phyloP scores from a whole-genome alignment of 2,888 invertebrate genomes.

The Agrenia bidenticulata region DNA sequence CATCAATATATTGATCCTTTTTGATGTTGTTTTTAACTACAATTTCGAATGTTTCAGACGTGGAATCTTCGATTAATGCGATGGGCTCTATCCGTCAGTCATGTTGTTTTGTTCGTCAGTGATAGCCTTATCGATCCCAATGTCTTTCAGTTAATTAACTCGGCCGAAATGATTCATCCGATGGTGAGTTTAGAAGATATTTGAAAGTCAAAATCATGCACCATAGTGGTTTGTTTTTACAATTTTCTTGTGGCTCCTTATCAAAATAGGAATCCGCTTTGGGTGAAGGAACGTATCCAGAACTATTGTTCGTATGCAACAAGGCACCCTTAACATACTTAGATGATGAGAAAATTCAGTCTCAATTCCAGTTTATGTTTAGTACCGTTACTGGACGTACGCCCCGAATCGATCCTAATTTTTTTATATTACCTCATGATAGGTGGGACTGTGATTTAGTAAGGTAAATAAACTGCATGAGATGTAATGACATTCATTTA shows the following conservation, averaged over 20 bases:
- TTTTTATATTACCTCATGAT: conserved; percentile 39
- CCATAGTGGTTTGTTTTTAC: neutral
- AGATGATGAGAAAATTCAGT: conserved; percentile 25
- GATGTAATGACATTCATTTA: conserved; percentile 9
- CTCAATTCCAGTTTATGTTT: conserved; percentile 34
- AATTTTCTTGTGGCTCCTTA: conserved; percentile 1
- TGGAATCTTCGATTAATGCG: conserved; percentile 49
- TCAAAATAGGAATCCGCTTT: conserved; percentile 43
- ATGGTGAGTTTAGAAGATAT: conserved; percentile 38
- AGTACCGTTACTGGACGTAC: conserved; percentile 37
- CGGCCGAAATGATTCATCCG: conserved; percentile 47
- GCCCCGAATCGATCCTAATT: conserved; percentile 39
- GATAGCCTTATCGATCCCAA: conserved; percentile 46
- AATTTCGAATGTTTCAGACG: conserved; percentile 28
- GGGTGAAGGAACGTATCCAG: conserved; percentile 46
- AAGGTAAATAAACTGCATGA: conserved; percentile 8
- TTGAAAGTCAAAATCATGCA: no score
- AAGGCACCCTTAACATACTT: conserved; percentile 40
- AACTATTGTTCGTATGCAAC: conserved; percentile 47
- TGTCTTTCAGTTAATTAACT: conserved; percentile 45
- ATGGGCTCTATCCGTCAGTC: conserved; percentile 51
- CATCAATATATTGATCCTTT: neutral
- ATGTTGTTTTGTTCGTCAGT: conserved; percentile 45
- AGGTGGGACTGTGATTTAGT: conserved; percentile 26
- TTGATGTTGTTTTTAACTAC: neutral